Base-by-base conservation (phyloP, 2,888 invertebrate genomes). In the Neoitamus cyanurus region DNA sequence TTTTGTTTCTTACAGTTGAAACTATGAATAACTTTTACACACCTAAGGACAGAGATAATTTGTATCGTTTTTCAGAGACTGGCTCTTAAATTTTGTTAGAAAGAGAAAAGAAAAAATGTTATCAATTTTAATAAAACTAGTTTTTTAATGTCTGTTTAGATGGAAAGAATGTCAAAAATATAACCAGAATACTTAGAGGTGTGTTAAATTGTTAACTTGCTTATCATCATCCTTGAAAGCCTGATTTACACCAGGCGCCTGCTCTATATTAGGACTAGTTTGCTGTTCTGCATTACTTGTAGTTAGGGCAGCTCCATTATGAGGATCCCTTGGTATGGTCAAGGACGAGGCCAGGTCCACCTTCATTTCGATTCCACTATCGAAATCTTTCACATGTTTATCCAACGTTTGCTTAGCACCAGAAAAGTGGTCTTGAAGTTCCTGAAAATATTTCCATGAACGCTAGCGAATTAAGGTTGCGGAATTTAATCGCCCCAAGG, bases 401-500 rank as follows among this genome's bases (percentile, higher is more conserved):
- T 82, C 28, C 7, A 15, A 5, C 25, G 11, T 28, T 69, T 6
- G 58, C 1, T 82, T 46, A 1, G 7, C 15, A 34, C 82, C 28
- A 30, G 69, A 13, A 69, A 82, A 82, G 7, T 82, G 31, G 9
- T 69, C 36, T 25, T 82, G 69, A 25, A 82, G 69, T 25, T 82
- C 82, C 82, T 82, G 20, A 7, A 20, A 37, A 69, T 48, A 28
- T 68, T 25, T 36, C 42, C n/a, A n/a, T 42, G n/a, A 42, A n/a
- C n/a, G n/a, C 13, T 42, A n/a, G 2, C 13, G n/a, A 15, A 3
- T n/a, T n/a, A 42, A n/a, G 0, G n/a, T 15, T 13, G n/a, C 0
- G 15, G 5, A 69, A 20, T 25, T 34, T 1, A 36, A 34, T 86
- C n/a, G 93, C 92, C 0, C 96, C 96, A 0, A 93, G 86, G 3